phyloP scores from a whole-genome alignment of 1,140 invertebrate species.

The Heliconius hermathena region DNA sequence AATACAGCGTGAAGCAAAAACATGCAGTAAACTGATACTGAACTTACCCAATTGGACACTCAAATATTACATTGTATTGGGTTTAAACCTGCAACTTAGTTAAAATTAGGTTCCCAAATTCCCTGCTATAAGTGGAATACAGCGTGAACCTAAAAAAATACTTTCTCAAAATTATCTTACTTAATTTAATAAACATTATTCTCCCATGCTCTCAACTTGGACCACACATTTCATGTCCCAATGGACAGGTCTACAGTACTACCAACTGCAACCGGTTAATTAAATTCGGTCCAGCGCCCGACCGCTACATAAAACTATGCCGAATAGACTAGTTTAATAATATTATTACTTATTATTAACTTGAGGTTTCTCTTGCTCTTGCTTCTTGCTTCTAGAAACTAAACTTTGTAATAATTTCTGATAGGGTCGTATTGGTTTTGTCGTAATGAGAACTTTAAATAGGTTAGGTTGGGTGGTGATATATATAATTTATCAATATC shows the following conservation, averaged over 20 bases:
- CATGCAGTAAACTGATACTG: too few species aligned
- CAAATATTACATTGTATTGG: too few species aligned
- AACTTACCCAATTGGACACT: too few species aligned
- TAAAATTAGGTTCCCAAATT: too few species aligned
- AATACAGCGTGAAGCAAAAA: too few species aligned
- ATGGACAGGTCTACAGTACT: slow-evolving; percentile 50
- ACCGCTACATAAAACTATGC: slow-evolving; percentile 69
- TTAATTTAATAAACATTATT: too few species aligned
- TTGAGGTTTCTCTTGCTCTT: slow-evolving; percentile 32
- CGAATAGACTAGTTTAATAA: slow-evolving; percentile 60
- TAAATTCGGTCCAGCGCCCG: slow-evolving; percentile 67
- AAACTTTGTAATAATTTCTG: slow-evolving; percentile 36
- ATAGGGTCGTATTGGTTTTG: slow-evolving; percentile 1
- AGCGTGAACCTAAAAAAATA: too few species aligned
- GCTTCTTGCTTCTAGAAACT: slow-evolving; percentile 8
- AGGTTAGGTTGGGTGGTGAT: background rate
- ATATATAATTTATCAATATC: too few species aligned
- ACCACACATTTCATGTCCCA: slow-evolving; percentile 48
- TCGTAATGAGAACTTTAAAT: background rate
- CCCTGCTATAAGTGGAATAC: too few species aligned
- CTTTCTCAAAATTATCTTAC: too few species aligned
- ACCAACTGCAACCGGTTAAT: slow-evolving; percentile 68
- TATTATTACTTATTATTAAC: slow-evolving; percentile 55
- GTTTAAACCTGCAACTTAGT: too few species aligned
- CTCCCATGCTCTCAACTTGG: slow-evolving; percentile 22